phyloP scores from a whole-genome alignment of 2,113 vertebrate genomes.

The Gobiocypris rarus region DNA sequence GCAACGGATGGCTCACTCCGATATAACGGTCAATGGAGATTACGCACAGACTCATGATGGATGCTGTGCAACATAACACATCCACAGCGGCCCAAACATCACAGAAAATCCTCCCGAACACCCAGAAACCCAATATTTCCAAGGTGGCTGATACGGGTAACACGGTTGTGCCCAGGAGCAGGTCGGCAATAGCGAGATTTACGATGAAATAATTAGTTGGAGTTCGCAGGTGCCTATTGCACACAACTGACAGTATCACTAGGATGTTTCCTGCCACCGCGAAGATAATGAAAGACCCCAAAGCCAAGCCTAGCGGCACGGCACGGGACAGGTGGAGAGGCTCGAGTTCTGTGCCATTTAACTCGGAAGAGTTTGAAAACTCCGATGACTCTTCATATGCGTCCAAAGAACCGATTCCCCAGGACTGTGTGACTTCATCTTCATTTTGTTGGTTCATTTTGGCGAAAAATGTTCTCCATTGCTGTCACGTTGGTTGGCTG shows the following conservation, averaged over 20 bases:
- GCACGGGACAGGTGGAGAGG: constrained; percentile 61
- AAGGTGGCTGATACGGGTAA: constrained; percentile 82
- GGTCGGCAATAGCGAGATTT: constrained; percentile 77
- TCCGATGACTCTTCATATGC: not conserved
- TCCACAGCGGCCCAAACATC: constrained; percentile 79
- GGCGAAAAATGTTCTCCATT: constrained; percentile 20
- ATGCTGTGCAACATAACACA: constrained; percentile 84
- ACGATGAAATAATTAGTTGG: constrained; percentile 86
- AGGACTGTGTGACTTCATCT: not conserved
- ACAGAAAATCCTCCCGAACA: constrained; percentile 83
- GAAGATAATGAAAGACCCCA: constrained; percentile 82
- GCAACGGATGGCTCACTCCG: constrained; percentile 82
- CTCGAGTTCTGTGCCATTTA: constrained; percentile 14
- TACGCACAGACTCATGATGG: constrained; percentile 84
- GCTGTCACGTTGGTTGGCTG: not conserved
- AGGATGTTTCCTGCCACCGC: constrained; percentile 84
- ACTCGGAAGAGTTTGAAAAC: constrained; percentile 14
- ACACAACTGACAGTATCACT: constrained; percentile 77
- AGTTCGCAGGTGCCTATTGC: constrained; percentile 82
- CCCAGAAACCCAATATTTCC: constrained; percentile 81
- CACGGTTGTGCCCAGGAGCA: constrained; percentile 82
- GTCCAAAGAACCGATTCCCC: constrained; percentile 1
- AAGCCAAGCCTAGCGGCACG: constrained; percentile 78
- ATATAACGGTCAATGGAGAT: constrained; percentile 86
- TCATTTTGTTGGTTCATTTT: constrained; percentile 37